Conservation (phyloP, 2,113 vertebrate species). For the Daphoenositta chrysoptera region DNA sequence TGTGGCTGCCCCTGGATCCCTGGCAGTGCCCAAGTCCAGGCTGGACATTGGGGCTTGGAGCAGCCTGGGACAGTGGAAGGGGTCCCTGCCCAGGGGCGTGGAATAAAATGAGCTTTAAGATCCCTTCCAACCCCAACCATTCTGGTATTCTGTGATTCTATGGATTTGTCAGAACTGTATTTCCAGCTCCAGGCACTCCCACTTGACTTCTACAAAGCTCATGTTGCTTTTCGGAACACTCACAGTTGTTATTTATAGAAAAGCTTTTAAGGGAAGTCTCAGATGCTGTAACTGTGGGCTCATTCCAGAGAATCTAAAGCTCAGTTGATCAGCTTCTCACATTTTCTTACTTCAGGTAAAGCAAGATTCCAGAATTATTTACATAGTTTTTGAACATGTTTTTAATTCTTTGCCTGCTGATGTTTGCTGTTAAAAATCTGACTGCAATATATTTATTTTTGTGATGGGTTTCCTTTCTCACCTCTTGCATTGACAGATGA, state of each 20-base stretch:
- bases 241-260: neutral
- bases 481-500: constrained; percentile 66
- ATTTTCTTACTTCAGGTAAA: neutral
- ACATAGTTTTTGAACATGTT: neutral
- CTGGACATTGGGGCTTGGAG: neutral
- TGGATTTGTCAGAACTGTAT: neutral
- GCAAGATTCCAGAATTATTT: neutral
- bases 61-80: rapidly evolving
- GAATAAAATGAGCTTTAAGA: neutral
- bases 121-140: neutral
- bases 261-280: neutral
- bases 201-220: neutral
- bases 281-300: neutral
- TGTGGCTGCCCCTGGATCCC: neutral
- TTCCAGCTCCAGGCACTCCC: neutral
- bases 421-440: neutral
- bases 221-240: neutral
- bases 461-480: neutral
- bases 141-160: neutral
- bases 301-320: neutral
- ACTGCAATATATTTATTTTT: neutral
- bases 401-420: neutral
- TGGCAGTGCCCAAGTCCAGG: neutral
- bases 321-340: neutral
- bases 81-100: neutral